These are phyloP conservation scores for Nasonia vitripennis DNA, from an alignment of 1,140 invertebrate species.

Conservation along the genomic window DNA sequence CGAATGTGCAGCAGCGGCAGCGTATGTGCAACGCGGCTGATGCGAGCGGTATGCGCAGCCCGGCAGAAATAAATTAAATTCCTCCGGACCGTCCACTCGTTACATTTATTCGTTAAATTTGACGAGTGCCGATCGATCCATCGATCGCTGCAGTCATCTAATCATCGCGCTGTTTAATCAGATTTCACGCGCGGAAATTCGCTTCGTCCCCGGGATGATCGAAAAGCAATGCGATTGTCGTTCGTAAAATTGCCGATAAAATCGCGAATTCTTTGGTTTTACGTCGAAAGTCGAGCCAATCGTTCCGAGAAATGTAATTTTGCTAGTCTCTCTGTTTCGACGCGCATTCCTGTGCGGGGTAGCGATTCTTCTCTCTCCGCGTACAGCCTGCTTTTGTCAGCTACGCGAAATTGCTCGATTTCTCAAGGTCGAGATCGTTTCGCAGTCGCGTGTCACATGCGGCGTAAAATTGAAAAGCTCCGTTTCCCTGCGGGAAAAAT, in stretches of 20 bases:
- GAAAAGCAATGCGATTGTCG: not conserved
- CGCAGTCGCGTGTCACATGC: no score
- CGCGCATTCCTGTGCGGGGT: no score
- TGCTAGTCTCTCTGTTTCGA: no score
- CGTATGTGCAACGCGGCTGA: not conserved
- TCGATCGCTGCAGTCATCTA: not conserved
- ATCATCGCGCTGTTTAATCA: not conserved
- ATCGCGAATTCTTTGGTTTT: not conserved
- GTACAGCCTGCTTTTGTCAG: not conserved
- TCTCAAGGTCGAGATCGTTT: not conserved
- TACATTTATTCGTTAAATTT: constrained; percentile 12
- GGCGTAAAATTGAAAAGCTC: not conserved
- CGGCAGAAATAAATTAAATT: constrained; percentile 8
- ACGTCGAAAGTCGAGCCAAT: not conserved
- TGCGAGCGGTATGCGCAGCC: not conserved
- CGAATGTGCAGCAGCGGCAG: not conserved
- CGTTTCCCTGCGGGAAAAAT: not conserved
- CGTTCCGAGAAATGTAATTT: not conserved
- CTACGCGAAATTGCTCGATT: not conserved
- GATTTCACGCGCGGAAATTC: not conserved
- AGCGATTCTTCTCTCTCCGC: no score
- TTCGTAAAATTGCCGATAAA: not conserved
- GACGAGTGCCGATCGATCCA: not conserved
- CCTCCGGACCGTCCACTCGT: not conserved
- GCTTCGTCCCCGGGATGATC: not conserved